A percentile compares a stretch with the other conserved stretches of the same genome.
phyloP scores from a whole-genome alignment of 2,888 invertebrate genomes.

The Thecophora atra region DNA sequence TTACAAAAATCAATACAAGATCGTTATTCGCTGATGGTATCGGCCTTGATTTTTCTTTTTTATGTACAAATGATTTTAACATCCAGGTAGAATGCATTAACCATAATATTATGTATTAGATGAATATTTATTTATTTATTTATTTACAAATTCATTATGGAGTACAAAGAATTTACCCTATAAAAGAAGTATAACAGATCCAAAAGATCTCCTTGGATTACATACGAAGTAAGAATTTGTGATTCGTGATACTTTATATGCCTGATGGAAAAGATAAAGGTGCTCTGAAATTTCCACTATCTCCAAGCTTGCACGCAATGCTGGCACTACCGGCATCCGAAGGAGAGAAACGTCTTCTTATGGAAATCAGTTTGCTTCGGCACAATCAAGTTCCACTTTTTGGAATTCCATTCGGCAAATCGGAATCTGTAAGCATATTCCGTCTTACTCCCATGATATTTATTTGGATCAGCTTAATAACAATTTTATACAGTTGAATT shows the following conservation, averaged over 20 bases:
- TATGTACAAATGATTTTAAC: neutral
- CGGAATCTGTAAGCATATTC: too few species aligned
- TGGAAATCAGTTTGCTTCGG: neutral
- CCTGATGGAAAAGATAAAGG: slow-evolving; percentile 7
- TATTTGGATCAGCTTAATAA: slow-evolving; percentile 12
- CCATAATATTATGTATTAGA: neutral
- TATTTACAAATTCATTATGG: too few species aligned
- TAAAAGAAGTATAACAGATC: neutral
- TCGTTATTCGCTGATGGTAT: neutral
- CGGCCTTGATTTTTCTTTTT: neutral
- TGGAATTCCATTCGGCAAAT: neutral
- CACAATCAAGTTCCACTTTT: neutral
- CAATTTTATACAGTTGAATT: neutral
- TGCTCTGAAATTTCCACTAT: neutral
- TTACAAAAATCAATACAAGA: neutral
- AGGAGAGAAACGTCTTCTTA: neutral
- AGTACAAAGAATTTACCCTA: too few species aligned
- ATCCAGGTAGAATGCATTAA: neutral
- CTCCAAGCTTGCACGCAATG: too few species aligned
- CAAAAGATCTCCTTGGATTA: slow-evolving; percentile 3
- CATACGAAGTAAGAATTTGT: neutral
- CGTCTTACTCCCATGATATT: neutral
- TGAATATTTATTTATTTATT: neutral
- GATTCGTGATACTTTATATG: slow-evolving; percentile 3
- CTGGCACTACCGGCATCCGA: too few species aligned